Base-by-base conservation (phyloP, 1,140 invertebrate genomes). In the Liolophura sinensis region DNA sequence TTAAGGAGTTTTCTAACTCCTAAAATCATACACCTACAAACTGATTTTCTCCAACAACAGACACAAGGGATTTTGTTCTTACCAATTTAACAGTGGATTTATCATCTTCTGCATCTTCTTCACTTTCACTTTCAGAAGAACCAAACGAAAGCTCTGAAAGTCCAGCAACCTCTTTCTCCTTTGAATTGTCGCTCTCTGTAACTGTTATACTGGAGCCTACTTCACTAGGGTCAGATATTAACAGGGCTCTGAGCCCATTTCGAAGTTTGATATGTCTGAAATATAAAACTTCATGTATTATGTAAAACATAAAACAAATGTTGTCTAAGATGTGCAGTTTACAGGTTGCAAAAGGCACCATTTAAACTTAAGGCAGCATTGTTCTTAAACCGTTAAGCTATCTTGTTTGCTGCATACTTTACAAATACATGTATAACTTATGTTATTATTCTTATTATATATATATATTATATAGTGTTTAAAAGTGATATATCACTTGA, bases 211-310 rank as follows among this genome's bases (percentile, higher is more conserved):
- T 63, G 55, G 40, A 27, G n/a, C 51, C 51, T 47, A 47, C 31
- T n/a, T 64, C 64, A 50, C 64, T 48, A 4, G 73, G 48, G 56
- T 80, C 76, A 27, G 76, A 78, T 60, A 80, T 74, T 48, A 80
- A 63, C 9, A 80, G 52, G 25, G 72, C 76, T 62, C 59, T 71
- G 16, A 80, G 52, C 14, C 75, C 75, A 73, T 80, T 80, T 5
- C 72, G 63, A 22, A 80, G 60, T 20, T 54, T 60, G 47, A 79
- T 65, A 20, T 71, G 68, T 61, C 78, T 79, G 54, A 46, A 61
- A 25, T 14, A 1, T 40, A 54, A 56, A 55, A 5, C 9, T 40
- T 40, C 3, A 40, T 9, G 9, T 40, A 40, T 40, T 9, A 40
- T 5, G 31, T 40, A 40, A 40, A 40, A 40, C 31, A 40, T 40